Evolutionary conservation across 2,797 vertebrate species (phyloP).

Genomic region (Rhinogobio ventralis): DNA sequence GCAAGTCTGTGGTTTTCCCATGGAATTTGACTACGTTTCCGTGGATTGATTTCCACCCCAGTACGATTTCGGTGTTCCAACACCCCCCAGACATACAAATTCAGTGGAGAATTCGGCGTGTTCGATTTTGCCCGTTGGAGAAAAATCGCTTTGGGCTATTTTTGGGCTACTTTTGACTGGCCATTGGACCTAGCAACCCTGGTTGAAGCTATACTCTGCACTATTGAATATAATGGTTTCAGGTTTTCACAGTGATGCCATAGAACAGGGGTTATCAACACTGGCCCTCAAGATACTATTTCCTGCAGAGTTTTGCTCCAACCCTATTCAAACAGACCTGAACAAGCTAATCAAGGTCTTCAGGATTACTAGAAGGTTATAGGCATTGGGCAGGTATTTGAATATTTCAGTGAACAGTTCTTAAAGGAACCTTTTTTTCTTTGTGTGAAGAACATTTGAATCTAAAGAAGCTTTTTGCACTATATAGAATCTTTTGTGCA

Average conservation of each 20-base stretch:
- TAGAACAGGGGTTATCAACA: not conserved
- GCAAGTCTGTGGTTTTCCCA: too few species aligned
- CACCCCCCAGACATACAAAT: too few species aligned
- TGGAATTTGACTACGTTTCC: too few species aligned
- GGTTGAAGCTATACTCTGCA: not conserved
- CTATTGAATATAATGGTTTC: not conserved
- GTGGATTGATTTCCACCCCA: too few species aligned
- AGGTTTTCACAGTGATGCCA: not conserved
- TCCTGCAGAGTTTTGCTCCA: not conserved
- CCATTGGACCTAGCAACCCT: too few species aligned
- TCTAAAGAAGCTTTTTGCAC: not conserved
- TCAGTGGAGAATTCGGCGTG: too few species aligned
- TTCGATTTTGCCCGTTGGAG: too few species aligned
- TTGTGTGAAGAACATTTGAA: not conserved
- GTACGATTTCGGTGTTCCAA: too few species aligned
- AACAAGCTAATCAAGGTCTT: not conserved
- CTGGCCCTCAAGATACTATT: not conserved
- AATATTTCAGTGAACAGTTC: not conserved
- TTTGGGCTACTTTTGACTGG: too few species aligned
- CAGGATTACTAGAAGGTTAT: not conserved
- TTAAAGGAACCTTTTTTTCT: not conserved
- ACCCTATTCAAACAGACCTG: not conserved
- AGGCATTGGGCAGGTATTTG: not conserved
- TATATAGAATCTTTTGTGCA: not conserved
- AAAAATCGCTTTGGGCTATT: too few species aligned